These are phyloP conservation scores for Mythimna loreyi DNA, from an alignment of 2,888 invertebrate genomes.

Conservation along the genomic window DNA sequence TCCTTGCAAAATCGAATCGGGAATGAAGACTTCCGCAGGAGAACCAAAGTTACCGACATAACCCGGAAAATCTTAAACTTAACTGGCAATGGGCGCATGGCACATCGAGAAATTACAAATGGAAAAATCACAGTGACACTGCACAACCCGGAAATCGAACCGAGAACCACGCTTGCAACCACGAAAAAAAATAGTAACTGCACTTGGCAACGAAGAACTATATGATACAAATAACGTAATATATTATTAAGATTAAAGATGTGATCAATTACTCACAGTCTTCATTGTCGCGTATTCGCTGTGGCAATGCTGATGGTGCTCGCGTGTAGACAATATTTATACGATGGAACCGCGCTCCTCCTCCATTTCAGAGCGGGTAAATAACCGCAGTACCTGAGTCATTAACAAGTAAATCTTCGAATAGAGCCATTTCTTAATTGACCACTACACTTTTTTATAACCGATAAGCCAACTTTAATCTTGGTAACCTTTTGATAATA, in stretches of 20 bases:
- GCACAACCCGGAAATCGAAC: not conserved
- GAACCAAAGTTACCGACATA: too few species aligned
- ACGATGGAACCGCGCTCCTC: constrained; percentile 51
- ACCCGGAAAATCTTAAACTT: too few species aligned
- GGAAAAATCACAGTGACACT: not conserved
- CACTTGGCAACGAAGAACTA: not conserved
- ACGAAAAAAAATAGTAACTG: not conserved
- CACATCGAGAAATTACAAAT: not conserved
- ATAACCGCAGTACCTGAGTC: constrained; percentile 68
- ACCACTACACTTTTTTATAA: constrained; percentile 18
- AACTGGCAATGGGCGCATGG: not conserved
- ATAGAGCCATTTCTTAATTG: constrained; percentile 8
- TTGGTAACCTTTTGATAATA: not conserved
- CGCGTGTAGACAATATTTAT: constrained; percentile 75
- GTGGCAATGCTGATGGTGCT: constrained; percentile 67
- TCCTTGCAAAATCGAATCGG: too few species aligned
- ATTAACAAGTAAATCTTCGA: constrained; percentile 5
- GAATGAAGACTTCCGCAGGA: too few species aligned
- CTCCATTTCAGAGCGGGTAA: constrained; percentile 77
- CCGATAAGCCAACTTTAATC: not conserved
- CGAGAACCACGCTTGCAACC: not conserved
- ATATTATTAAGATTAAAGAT: constrained; percentile 6
- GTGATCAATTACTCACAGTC: constrained; percentile 76
- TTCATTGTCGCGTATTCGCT: constrained; percentile 79
- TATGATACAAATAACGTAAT: not conserved